Evolutionary conservation across 2,888 invertebrate species (phyloP).

Genomic region (Pyrrhosoma nymphula): DNA sequence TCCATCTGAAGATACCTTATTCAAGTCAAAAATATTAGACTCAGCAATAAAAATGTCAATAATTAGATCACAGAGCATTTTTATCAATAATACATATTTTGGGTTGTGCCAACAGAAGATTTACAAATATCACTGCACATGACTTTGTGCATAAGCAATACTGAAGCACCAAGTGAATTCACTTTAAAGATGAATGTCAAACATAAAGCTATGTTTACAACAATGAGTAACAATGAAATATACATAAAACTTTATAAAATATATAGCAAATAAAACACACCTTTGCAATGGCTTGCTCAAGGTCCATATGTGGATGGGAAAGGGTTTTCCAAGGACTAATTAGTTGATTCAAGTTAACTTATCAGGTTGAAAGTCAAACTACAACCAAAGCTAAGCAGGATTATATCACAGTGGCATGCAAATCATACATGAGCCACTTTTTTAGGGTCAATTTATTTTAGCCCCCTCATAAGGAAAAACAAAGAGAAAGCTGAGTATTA

Average conservation of each 20-base stretch:
- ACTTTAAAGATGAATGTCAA: neutral
- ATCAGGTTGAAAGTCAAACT: neutral
- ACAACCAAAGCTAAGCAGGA: neutral
- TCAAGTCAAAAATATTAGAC: neutral
- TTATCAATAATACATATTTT: neutral
- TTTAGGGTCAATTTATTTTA: neutral
- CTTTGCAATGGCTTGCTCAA: neutral
- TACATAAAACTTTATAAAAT: neutral
- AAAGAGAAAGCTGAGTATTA: neutral
- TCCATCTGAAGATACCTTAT: neutral
- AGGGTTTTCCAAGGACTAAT: neutral
- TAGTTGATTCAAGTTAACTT: neutral
- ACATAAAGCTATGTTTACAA: neutral
- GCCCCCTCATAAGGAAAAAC: neutral
- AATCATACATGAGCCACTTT: neutral
- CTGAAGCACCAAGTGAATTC: neutral
- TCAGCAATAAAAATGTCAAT: neutral
- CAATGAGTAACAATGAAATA: slow-evolving; percentile 12
- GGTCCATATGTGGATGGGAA: neutral
- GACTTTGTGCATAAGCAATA: neutral
- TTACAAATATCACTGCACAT: neutral
- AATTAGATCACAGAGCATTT: neutral
- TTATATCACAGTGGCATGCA: neutral
- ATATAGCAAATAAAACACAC: neutral
- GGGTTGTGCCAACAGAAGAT: neutral